phyloP scores from a whole-genome alignment of 2,113 vertebrate genomes.

The Odobenus rosmarus region DNA sequence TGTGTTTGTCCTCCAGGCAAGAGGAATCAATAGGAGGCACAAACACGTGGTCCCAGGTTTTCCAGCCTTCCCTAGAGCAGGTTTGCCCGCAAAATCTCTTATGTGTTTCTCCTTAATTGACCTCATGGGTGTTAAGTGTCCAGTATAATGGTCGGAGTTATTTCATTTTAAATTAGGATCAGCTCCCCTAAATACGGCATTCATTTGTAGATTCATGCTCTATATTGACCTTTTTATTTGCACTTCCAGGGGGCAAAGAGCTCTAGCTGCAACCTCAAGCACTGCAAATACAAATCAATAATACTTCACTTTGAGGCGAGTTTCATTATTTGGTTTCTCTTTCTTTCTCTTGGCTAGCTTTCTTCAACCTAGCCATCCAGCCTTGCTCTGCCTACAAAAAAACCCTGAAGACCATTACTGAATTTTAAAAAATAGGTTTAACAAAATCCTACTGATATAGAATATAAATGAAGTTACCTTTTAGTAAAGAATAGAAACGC shows the following conservation, averaged over 20 bases:
- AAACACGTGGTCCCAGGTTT: background rate
- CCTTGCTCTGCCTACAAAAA: background rate
- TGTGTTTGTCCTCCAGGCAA: background rate
- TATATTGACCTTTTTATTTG: background rate
- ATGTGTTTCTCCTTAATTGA: background rate
- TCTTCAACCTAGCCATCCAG: background rate
- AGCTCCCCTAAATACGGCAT: background rate
- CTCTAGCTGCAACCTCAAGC: background rate
- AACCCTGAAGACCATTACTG: background rate
- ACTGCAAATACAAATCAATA: background rate
- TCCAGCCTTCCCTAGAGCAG: background rate
- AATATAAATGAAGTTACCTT: background rate
- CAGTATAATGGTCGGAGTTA: background rate
- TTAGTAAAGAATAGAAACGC: background rate
- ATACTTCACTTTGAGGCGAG: background rate
- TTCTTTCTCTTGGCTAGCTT: background rate
- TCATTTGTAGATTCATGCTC: background rate
- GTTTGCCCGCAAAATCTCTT: background rate
- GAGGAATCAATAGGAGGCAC: background rate
- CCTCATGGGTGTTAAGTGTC: background rate
- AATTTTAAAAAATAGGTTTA: background rate
- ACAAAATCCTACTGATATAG: background rate
- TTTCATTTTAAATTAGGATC: background rate
- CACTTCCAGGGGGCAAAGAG: background rate
- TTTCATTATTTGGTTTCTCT: background rate